Evolutionary conservation across 2,888 invertebrate species (phyloP).

Genomic region (Pollenia angustigena): DNA sequence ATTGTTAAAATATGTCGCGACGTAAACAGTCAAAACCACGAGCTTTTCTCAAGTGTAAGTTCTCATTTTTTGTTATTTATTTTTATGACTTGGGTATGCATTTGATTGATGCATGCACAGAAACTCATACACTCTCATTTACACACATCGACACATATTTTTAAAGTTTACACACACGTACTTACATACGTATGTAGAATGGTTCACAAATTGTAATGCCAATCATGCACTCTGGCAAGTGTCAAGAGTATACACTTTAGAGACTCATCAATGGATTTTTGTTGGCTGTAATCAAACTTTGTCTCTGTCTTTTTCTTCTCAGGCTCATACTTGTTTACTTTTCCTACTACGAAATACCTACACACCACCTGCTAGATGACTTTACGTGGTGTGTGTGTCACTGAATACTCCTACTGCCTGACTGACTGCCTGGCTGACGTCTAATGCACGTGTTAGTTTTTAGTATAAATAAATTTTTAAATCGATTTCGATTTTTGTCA

Average conservation of each 20-base stretch:
- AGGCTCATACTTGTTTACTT: constrained; percentile 26
- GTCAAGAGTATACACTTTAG: constrained; percentile 73
- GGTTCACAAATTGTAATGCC: constrained; percentile 72
- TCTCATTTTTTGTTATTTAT: constrained; percentile 44
- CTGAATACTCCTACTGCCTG: constrained; percentile 5
- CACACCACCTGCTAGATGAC: constrained; percentile 64
- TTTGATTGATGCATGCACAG: constrained; percentile 64
- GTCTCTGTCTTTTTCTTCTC: constrained; percentile 57
- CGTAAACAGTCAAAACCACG: constrained; percentile 90
- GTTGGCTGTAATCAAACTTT: constrained; percentile 73
- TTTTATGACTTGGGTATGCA: constrained; percentile 45
- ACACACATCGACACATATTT: not conserved
- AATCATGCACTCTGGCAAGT: constrained; percentile 74
- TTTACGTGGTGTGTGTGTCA: not conserved
- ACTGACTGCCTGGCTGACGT: not conserved
- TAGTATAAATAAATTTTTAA: constrained; percentile 73
- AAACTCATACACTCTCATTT: constrained; percentile 4
- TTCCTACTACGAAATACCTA: not conserved
- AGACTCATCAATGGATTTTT: constrained; percentile 73
- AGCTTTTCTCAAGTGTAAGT: constrained; percentile 88
- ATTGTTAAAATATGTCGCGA: constrained; percentile 86
- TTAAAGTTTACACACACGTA: constrained; percentile 18
- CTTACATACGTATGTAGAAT: constrained; percentile 28
- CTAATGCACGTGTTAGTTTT: constrained; percentile 71
- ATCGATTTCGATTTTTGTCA: constrained; percentile 72